Base-by-base conservation (phyloP, 1,140 invertebrate species). In the Heliconius hermathena region DNA sequence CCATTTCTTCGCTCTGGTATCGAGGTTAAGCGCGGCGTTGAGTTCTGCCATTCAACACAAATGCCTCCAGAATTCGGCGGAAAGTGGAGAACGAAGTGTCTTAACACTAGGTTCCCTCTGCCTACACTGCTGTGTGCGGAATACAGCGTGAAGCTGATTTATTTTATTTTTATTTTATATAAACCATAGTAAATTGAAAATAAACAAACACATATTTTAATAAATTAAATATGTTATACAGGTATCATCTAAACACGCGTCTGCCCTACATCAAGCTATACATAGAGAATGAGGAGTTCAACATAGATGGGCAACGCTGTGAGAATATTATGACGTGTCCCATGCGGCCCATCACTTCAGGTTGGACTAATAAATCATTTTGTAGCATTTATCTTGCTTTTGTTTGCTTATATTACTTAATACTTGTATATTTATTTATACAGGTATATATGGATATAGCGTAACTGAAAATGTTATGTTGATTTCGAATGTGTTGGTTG, bases 281-380 rank as follows among this genome's bases (percentile, higher is more conserved):
- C 94, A 98, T 98, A 83, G 98, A 98, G 90, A 98, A 98, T 87
- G 98, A 98, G 90, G 97, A 98, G 90, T 98, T 99, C 94, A 98
- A 98, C 85, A 98, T 99, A 77, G 98, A 99, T 86, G 98, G 98
- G 0, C 98, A 98, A 87, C 95, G 98, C 74, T 99, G 98, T 89
- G 98, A 99, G 90, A 98, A 98, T 90, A 98, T 98, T 80, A 98
- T 99, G 97, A 98, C 98, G 3, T 99, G 98, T 88, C 98, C 98
- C 18, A 98, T 99, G 96, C 95, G 98, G 81, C 97, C 98, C 1
- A 98, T 98, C 70, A 97, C 97, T 52, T 98, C 97, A 80, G 96
- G 96, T 96, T 88, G 91, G 76, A 26, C 33, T 75, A 60, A 54
- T 36, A 74, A 54, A 57, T 54, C 71, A 36, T 71, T n/a, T 38